These are phyloP conservation scores for Deilephila porcellus DNA, from an alignment of 2,888 invertebrate genomes.

Conservation along the genomic window DNA sequence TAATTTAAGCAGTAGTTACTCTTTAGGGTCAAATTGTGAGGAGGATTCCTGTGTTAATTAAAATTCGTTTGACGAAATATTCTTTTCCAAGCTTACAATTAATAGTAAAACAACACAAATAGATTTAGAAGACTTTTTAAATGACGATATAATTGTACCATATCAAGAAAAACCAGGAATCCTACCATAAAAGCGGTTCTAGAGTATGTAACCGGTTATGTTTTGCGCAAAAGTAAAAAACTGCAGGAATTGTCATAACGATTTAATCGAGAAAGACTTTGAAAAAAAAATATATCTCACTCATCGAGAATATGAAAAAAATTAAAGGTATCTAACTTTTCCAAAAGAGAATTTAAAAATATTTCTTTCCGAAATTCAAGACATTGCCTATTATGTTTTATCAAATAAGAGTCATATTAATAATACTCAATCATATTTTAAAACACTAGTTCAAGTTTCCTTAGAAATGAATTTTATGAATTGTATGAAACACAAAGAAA, in stretches of 20 bases:
- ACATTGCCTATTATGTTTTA: neutral
- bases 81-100: no score
- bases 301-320: neutral
- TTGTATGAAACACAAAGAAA: no score
- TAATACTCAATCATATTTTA: no score
- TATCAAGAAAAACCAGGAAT: neutral
- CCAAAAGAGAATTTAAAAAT: neutral
- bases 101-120: neutral
- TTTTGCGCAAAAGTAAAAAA: neutral
- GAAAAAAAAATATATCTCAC: neutral
- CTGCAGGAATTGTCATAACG: neutral
- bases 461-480: no score
- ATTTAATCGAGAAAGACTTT: neutral
- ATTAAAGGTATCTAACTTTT: neutral
- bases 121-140: neutral
- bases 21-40: no score
- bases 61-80: no score
- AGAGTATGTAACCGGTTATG: slow-evolving; percentile 9
- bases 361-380: neutral
- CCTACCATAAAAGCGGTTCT: neutral
- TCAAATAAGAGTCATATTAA: no score
- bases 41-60: no score
- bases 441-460: no score
- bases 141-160: neutral
- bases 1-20: no score